Evolutionary conservation across 1,140 invertebrate species (phyloP), one percentile per base, ranked within the genome.

Genomic region (Pseudomyrmex gracilis): DNA sequence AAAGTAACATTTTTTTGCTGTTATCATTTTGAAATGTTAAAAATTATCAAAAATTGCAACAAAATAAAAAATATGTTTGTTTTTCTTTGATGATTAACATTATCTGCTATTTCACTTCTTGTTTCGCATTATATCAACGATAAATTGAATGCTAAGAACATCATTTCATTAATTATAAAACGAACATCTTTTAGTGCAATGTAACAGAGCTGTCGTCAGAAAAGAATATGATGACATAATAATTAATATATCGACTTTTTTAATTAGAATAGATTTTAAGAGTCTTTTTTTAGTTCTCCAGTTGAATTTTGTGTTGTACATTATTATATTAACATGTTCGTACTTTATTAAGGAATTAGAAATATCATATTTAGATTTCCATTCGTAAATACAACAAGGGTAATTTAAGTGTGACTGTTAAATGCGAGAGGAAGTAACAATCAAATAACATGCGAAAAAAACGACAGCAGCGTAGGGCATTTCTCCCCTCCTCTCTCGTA

Each of bases 381-480:
- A 55, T 45, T 47, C 70, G 70, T 17, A 80, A 70, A 80, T 20
- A 80, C 0, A 10, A 17, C 20, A 43, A 34, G 12, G 15, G 13
- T 9, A 17, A 22, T 71, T 2, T 5, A 34, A 34, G 34, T 34
- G 15, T 10, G 13, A 70, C 3, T 8, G 13, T 8, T 2, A 45
- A 70, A 57, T 20, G 34, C 7, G 45, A 71, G 13, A 71, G 13
- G 15, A 9, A 60, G 34, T 34, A 73, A 60, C 70, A 74, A 82
- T 73, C 60, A 60, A 53, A 34, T 15, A 74, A 51, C 34, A 63
- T n/a, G 47, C 5, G 34, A 22, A 45, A 45, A 17, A 58, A 80
- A 80, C 70, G 70, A 70, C 43, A 45, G 45, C 55, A 70, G 43
- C 66, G 66, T 70, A 80, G 76, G 66, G 66, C 53, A 80, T 58